Base-by-base conservation (phyloP, 2,888 invertebrate genomes). In the Agrotis clavis region DNA sequence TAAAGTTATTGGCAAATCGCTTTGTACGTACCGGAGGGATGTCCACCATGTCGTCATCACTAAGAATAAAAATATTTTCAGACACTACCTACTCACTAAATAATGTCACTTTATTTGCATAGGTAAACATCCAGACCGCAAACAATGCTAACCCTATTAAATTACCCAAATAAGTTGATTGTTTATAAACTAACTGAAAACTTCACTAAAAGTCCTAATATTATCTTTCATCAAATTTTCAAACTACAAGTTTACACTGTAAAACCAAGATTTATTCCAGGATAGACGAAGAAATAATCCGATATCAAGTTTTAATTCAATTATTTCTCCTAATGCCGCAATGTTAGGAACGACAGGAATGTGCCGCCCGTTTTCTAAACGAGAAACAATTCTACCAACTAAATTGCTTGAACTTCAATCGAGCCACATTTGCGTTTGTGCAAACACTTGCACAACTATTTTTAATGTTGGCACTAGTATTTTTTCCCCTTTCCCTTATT, bases 361-460 rank as follows among this genome's bases (percentile, higher is more conserved):
- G 82, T 89, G 88, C 85, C 86, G 82, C 82, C 79, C 79, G 85
- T 85, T 77, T 85, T 89, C 83, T 83, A 85, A 90, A 91, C 88
- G 90, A 84, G 90, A 92, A 92, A 90, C 91, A 90, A 91, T 93
- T 93, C 88, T 89, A 73, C 67, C 71, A 79, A 73, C 68, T 59
- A 68, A 78, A 71, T 75, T 41, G 60, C 51, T 48, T 76, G 62
- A 82, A 80, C 70, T 76, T 69, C 71, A 71, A 76, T 70, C 54
- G 66, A 87, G 85, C 84, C 86, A 82, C 88, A 87, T 87, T 87
- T 79, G 76, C 79, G 79, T 76, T 80, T 81, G 54, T 67, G 75
- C 57, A 71, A 63, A 71, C 63, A 67, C 59, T 78, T 68, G 74
- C 80, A 75, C 60, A 77, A 74, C 79, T 86, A 83, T 86, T 90